A percentile compares a stretch with the other conserved stretches of the same genome.
These are phyloP conservation scores for Sebastes paucispinis DNA, from an alignment of 2,797 vertebrate genomes.

Conservation along the genomic window DNA sequence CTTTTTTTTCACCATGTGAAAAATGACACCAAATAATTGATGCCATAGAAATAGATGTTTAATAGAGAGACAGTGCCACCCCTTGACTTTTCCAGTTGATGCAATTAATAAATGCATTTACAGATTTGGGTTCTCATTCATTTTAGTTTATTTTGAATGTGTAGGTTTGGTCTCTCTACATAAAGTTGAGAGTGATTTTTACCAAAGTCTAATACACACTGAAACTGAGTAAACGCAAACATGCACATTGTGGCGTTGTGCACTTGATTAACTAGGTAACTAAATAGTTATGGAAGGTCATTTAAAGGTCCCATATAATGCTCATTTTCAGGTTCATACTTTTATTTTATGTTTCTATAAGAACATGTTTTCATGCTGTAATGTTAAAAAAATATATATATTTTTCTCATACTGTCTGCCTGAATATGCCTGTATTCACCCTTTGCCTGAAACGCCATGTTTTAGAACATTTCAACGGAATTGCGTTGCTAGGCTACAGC, in stretches of 20 bases:
- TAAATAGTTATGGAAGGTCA: background rate
- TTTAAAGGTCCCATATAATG: background rate
- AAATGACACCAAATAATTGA: slow-evolving; percentile 39
- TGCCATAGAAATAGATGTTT: slow-evolving; percentile 27
- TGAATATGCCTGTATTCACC: too few relatives aligned
- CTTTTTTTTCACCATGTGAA: slow-evolving; percentile 6
- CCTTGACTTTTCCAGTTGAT: background rate
- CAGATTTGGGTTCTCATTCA: background rate
- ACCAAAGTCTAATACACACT: background rate
- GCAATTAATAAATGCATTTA: background rate
- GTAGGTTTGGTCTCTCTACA: background rate
- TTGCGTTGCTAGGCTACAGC: rapidly evolving
- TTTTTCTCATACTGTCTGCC: too few relatives aligned
- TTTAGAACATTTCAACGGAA: too few relatives aligned
- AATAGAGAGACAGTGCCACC: slow-evolving; percentile 22
- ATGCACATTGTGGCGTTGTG: background rate
- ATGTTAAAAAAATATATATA: too few relatives aligned
- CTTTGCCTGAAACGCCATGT: rapidly evolving
- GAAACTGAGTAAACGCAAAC: background rate
- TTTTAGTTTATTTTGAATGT: background rate
- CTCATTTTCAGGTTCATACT: too few relatives aligned
- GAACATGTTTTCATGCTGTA: too few relatives aligned
- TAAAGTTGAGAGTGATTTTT: background rate
- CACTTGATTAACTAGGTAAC: background rate
- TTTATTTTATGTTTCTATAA: too few relatives aligned